Conservation (phyloP, 2,113 vertebrate species). For the Tamias sibiricus region DNA sequence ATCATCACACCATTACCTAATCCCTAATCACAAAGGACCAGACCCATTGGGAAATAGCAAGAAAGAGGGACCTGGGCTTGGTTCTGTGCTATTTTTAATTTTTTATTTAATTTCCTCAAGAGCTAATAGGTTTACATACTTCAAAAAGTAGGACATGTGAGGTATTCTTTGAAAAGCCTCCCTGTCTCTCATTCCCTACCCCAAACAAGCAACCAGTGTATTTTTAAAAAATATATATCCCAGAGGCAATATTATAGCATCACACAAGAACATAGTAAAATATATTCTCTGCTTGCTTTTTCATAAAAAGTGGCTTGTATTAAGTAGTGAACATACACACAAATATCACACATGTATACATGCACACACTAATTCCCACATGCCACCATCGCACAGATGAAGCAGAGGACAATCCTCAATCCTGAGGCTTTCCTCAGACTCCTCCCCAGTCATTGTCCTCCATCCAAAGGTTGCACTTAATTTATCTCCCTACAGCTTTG, state of each 20-base stretch:
- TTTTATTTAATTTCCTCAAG: neutral
- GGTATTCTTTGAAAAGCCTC: neutral
- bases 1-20: neutral
- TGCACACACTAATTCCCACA: fast-evolving
- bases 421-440: neutral
- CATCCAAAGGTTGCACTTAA: neutral
- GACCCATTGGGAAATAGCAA: neutral
- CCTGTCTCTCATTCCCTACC: neutral
- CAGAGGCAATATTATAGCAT: neutral
- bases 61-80: neutral
- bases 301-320: neutral
- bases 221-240: neutral
- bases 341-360: neutral
- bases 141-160: neutral
- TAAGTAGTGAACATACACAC: neutral
- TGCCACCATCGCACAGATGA: neutral
- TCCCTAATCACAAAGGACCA: neutral
- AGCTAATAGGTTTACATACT: neutral
- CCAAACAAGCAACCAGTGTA: neutral
- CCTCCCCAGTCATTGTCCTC: neutral
- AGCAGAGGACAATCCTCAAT: neutral
- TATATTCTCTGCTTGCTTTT: neutral
- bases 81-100: neutral
- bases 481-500: neutral
- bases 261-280: neutral